Conservation (phyloP, 2,888 invertebrate genomes). For the Carterocephalus palaemon region DNA sequence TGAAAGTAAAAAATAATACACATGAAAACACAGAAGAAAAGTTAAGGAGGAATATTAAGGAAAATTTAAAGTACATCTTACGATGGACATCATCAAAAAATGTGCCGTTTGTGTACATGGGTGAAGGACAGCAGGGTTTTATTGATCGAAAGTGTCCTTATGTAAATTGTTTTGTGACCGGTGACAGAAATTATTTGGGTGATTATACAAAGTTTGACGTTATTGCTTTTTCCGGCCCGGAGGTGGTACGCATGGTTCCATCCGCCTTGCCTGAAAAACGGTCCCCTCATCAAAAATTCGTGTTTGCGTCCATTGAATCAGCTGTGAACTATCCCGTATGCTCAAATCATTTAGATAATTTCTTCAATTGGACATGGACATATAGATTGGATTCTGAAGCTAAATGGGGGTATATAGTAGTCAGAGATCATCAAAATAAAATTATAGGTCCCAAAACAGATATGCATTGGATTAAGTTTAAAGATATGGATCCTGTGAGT, state of each 20-base stretch:
- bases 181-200: conserved; percentile 36
- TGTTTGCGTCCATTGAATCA: conserved; percentile 49
- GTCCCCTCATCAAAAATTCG: conserved; percentile 46
- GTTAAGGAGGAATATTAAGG: not conserved
- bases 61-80: conserved; percentile 45
- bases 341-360: conserved; percentile 37
- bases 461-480: conserved; percentile 41
- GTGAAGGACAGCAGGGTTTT: conserved; percentile 43
- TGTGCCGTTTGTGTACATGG: conserved; percentile 49
- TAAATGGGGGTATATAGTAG: conserved; percentile 45
- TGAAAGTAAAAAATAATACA: not conserved
- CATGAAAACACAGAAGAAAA: conserved; percentile 1
- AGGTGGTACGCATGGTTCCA: conserved; percentile 32
- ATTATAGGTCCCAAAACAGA: conserved; percentile 41
- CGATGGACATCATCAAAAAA: conserved; percentile 45
- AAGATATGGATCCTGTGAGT: conserved; percentile 41
- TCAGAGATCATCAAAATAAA: conserved; percentile 38
- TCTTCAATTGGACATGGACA: conserved; percentile 57
- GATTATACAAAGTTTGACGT: conserved; percentile 47
- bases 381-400: conserved; percentile 47
- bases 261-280: conserved; percentile 39
- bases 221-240: conserved; percentile 48
- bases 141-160: conserved; percentile 42
- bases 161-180: conserved; percentile 53
- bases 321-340: conserved; percentile 46